Conservation (phyloP, 2,113 vertebrate genomes). For the Thymallus thymallus region DNA sequence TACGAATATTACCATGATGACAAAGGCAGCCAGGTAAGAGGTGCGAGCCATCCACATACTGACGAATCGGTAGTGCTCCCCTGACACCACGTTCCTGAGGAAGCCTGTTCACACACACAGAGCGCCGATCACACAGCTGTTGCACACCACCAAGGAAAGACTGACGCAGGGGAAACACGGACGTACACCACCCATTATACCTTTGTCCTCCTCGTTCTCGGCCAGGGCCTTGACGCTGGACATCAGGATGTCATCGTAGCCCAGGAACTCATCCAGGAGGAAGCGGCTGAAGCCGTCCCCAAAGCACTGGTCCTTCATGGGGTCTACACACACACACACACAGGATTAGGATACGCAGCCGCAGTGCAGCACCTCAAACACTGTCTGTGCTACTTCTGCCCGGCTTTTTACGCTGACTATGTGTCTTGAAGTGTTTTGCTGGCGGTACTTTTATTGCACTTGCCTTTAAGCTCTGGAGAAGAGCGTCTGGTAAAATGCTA, state of each 20-base stretch:
- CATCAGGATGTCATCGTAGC: constrained; percentile 97
- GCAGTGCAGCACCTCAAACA: too few relatives aligned
- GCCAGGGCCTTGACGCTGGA: constrained; percentile 97
- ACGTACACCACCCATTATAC: constrained; percentile 53
- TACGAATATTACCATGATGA: constrained; percentile 99
- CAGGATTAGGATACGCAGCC: too few relatives aligned
- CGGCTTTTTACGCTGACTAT: too few relatives aligned
- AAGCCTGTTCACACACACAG: constrained; percentile 76
- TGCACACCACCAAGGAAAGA: too few relatives aligned
- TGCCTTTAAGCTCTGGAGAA: too few relatives aligned
- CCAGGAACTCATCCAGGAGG: constrained; percentile 91
- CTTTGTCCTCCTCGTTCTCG: constrained; percentile 97
- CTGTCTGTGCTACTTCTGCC: too few relatives aligned
- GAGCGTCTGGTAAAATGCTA: too few relatives aligned
- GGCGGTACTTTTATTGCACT: too few relatives aligned
- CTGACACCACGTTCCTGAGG: constrained; percentile 93
- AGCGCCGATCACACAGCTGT: not conserved
- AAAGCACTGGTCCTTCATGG: constrained; percentile 77
- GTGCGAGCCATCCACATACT: constrained; percentile 99
- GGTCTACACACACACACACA: not conserved
- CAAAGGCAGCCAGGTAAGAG: constrained; percentile 91
- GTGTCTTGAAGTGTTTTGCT: too few relatives aligned
- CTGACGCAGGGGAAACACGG: too few relatives aligned
- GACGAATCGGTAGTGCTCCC: constrained; percentile 97
- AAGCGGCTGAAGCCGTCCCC: constrained; percentile 96